A percentile compares a stretch with the other conserved stretches of the same genome.
phyloP scores from a whole-genome alignment of 1,140 invertebrate genomes.

The Conopomorpha cramerella region DNA sequence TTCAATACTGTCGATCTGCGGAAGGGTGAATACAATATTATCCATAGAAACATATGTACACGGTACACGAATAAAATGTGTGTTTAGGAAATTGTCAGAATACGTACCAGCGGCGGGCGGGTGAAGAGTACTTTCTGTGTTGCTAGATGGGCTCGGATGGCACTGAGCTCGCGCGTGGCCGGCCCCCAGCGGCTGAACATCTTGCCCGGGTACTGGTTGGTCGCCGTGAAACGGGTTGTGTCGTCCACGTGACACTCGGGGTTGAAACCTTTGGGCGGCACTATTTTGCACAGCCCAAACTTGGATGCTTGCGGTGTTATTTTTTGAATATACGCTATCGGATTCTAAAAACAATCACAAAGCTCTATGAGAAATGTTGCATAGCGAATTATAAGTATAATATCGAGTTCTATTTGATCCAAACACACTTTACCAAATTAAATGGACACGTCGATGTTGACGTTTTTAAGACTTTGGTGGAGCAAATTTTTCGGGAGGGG shows the following conservation, averaged over 20 bases:
- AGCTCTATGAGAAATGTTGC: neutral
- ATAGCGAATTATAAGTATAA: too few species aligned
- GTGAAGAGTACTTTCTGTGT: constrained; percentile 78
- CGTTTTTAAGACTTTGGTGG: too few species aligned
- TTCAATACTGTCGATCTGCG: constrained; percentile 85
- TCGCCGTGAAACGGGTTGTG: constrained; percentile 85
- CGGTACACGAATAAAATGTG: too few species aligned
- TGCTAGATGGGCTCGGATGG: constrained; percentile 82
- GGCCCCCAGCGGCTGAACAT: constrained; percentile 90
- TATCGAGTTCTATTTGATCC: too few species aligned
- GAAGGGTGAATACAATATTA: too few species aligned
- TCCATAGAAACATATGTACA: too few species aligned
- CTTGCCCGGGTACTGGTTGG: constrained; percentile 91
- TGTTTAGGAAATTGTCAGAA: too few species aligned
- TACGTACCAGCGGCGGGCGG: constrained; percentile 74
- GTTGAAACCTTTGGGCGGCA: constrained; percentile 86
- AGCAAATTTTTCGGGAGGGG: too few species aligned
- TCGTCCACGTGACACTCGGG: constrained; percentile 86
- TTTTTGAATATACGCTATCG: constrained; percentile 85
- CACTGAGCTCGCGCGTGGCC: constrained; percentile 83
- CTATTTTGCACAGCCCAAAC: constrained; percentile 87
- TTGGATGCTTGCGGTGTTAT: constrained; percentile 79
- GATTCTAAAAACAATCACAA: constrained; percentile 66
- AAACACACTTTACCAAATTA: too few species aligned
- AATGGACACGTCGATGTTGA: too few species aligned